Base-by-base conservation (phyloP, 1,140 invertebrate species). In the Drosophila albomicans region DNA sequence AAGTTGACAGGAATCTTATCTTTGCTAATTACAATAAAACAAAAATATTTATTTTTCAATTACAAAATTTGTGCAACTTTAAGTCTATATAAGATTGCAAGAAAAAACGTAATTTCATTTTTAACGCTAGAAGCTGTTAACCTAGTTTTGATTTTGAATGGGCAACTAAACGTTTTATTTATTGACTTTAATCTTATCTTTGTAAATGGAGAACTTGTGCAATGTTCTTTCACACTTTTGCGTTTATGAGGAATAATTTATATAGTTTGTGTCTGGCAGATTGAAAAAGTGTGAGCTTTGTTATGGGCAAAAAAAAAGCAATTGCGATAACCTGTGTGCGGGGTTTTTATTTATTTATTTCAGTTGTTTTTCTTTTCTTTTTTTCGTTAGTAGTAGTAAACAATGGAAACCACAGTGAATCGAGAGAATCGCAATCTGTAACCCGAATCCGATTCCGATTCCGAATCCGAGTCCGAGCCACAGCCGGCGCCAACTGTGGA, bases 351-450 rank as follows among this genome's bases (percentile, higher is more conserved):
- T 25, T 25, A 25, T 25, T 25, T 25, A 25, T 25, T 25, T 25
- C 20, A 25, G 20, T 25, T 38, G 35, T 38, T 38, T 38, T 8
- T 38, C 2, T 38, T 6, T 8, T 38, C 8, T 32, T 32, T 32
- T 10, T 8, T 38, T 38, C 10, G 35, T 20, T 20, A 20, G 20
- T 25, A 25, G 20, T 11, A 57, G 10, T 62, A 20, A 20, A 35
- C 45, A 63, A 25, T 63, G 16, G 46, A 51, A 63, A 63, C 32
- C 32, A 62, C 51, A 35, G 30, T 25, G 15, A 63, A 15, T 4
- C 15, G 2, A 25, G 30, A 30, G 49, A 28, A 16, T 58, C 38
- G 7, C n/a, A 52, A 68, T 68, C 45, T 16, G 56, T 59, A 8
- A 59, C 15, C 5, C 64, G 45, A 35, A 16, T 15, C 35, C 56